Evolutionary conservation across 2,113 vertebrate species (phyloP).

Genomic region (Varanus komodoensis): DNA sequence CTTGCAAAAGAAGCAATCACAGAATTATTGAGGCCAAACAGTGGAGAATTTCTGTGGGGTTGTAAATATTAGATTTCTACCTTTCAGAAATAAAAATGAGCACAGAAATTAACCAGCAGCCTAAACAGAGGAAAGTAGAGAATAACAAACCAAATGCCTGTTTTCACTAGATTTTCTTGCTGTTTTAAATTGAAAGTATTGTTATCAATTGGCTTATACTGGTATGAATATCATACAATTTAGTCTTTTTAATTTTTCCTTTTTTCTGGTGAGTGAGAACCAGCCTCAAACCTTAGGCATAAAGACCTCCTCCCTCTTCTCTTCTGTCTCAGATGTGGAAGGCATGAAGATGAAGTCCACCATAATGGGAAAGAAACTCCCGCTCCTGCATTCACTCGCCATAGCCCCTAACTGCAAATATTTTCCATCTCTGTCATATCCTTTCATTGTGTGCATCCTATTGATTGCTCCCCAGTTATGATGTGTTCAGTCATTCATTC

Average conservation of each 20-base stretch:
- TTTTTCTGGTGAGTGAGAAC: background rate
- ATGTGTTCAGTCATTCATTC: constrained; percentile 27
- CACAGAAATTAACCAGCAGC: too few relatives aligned
- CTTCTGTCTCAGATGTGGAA: background rate
- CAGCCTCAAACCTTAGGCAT: too few relatives aligned
- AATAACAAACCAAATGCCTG: too few relatives aligned
- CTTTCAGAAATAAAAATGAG: too few relatives aligned
- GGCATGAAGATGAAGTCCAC: background rate
- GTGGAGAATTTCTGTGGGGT: too few relatives aligned
- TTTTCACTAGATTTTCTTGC: too few relatives aligned
- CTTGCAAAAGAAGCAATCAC: too few relatives aligned
- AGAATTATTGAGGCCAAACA: too few relatives aligned
- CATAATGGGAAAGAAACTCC: background rate
- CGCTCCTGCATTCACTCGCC: background rate
- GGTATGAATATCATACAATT: too few relatives aligned
- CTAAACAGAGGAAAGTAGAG: too few relatives aligned
- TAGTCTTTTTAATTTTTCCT: too few relatives aligned
- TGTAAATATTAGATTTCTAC: too few relatives aligned
- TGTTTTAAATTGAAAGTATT: background rate
- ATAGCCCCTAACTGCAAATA: constrained; percentile 13
- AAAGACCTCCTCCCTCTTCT: background rate
- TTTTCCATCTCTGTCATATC: constrained; percentile 44
- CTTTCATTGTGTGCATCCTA: constrained; percentile 39
- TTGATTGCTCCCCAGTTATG: constrained; percentile 45
- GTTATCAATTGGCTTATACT: background rate